Percentiles rank a stretch among this genome's conserved stretches.
These are phyloP conservation scores for Ameiurus melas DNA, from an alignment of 2,113 vertebrate species.

Conservation along the genomic window DNA sequence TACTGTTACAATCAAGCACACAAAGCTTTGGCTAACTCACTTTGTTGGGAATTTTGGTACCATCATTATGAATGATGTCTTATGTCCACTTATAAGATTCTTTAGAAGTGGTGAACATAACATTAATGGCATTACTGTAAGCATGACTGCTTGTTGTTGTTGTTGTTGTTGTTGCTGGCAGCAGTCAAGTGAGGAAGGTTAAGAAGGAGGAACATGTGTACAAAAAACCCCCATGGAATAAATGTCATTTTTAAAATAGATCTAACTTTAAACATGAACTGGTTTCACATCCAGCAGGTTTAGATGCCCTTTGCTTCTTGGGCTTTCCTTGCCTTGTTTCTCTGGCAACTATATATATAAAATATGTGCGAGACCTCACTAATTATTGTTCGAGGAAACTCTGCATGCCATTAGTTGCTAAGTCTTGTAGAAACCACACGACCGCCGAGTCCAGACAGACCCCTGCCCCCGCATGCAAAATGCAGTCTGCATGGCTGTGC, in stretches of 20 bases:
- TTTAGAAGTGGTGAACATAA: not conserved
- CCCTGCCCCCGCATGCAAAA: constrained; percentile 36
- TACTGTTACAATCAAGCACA: not conserved
- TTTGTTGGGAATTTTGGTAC: not conserved
- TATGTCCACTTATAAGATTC: not conserved
- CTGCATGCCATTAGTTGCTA: not conserved
- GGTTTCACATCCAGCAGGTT: not conserved
- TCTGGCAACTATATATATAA: not conserved
- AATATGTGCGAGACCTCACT: not conserved
- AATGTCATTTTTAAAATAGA: not conserved
- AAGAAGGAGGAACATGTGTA: not conserved
- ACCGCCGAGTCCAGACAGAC: constrained; percentile 41
- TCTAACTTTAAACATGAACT: not conserved
- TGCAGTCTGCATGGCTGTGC: constrained; percentile 40
- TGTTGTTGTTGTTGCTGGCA: not conserved
- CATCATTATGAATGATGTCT: not conserved
- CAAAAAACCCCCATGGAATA: not conserved
- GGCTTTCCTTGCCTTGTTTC: not conserved
- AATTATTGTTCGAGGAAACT: not conserved
- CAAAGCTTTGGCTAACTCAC: not conserved
- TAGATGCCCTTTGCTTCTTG: not conserved
- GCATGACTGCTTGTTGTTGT: not conserved
- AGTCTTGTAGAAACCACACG: constrained; percentile 42
- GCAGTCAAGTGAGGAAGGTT: not conserved
- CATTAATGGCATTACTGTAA: not conserved